Base-by-base conservation (phyloP, 2,888 invertebrate species). In the Tiliacea aurago region DNA sequence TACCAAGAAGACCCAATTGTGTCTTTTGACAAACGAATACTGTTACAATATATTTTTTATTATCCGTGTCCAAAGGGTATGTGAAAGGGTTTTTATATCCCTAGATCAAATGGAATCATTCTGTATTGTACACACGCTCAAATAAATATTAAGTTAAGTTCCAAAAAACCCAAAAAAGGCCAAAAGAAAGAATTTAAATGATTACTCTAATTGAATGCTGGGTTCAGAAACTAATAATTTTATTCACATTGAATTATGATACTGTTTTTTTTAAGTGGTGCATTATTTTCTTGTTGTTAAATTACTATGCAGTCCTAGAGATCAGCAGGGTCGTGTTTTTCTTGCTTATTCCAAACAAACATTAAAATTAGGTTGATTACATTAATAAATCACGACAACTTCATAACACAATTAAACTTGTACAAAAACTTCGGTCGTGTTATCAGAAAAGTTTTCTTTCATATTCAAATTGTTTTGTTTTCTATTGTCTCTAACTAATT, bases 341-440 rank as follows among this genome's bases (percentile, higher is more conserved):
- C 20, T n/a, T 13, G 10, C 2, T 23, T 45, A 28, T 78, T 23
- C n/a, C 9, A 9, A 47, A 49, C 6, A 55, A 59, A 49, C 37
- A 37, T 47, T 78, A n/a, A 61, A 77, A 72, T 73, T 43, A 23
- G n/a, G 10, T 56, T 45, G 63, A 47, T 80, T 51, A 56, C 20
- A 55, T 76, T 45, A 59, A 76, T 81, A 67, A 76, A 81, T 61
- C 63, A 64, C 33, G 15, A 70, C 9, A 33, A 76, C 55, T 81
- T 76, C 23, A 37, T 67, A 80, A 81, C n/a, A 56, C 23, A 76
- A 81, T 70, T 81, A 67, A 80, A 76, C 77, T 81, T 70, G 23
- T 49, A 47, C 76, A 43, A 55, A 51, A 63, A 67, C 49, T 81
- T 67, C 43, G 23, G 67, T 68, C 59, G 80, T 51, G 67, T 64